phyloP scores from a whole-genome alignment of 92 coral and sea anemone species.

The Micromussa lordhowensis region DNA sequence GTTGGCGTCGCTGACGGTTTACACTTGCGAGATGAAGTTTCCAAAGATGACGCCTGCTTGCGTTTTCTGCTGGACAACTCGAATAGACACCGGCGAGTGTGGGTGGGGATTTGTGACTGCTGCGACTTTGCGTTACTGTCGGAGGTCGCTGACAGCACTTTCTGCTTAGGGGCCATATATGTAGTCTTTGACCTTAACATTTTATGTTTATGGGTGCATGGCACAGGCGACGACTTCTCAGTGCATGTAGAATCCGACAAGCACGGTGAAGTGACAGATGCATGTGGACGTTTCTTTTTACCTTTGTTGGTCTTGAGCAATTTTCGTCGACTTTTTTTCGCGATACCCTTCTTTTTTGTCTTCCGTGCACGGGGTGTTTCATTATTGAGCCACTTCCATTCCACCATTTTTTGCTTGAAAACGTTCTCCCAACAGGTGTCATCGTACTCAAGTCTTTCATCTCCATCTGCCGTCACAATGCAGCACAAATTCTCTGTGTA shows the following conservation, averaged over 20 bases:
- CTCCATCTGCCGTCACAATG: constrained; percentile 6
- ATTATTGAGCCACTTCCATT: constrained; percentile 24
- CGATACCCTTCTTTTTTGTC: constrained; percentile 7
- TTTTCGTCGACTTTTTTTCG: constrained; percentile 14
- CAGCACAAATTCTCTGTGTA: constrained; percentile 17
- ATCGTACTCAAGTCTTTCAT: constrained; percentile 24
- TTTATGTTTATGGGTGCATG: not conserved
- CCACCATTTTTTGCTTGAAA: constrained; percentile 14
- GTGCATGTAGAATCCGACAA: not conserved
- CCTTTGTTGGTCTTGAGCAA: constrained; percentile 14
- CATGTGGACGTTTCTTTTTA: not conserved
- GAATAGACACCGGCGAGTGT: constrained; percentile 13
- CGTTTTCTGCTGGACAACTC: not conserved
- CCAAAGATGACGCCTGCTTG: not conserved
- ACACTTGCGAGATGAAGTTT: not conserved
- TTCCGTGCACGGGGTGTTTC: constrained; percentile 32
- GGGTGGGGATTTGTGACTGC: not conserved
- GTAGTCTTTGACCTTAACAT: not conserved
- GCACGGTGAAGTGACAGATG: not conserved
- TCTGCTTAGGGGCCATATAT: not conserved
- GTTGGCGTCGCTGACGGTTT: not conserved
- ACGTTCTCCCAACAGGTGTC: constrained; percentile 25
- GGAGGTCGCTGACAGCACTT: not conserved
- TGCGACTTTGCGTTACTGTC: not conserved
- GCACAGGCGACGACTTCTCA: not conserved